These are phyloP conservation scores for Cossypha polioptera DNA, from an alignment of 2,797 vertebrate genomes.

Conservation along the genomic window DNA sequence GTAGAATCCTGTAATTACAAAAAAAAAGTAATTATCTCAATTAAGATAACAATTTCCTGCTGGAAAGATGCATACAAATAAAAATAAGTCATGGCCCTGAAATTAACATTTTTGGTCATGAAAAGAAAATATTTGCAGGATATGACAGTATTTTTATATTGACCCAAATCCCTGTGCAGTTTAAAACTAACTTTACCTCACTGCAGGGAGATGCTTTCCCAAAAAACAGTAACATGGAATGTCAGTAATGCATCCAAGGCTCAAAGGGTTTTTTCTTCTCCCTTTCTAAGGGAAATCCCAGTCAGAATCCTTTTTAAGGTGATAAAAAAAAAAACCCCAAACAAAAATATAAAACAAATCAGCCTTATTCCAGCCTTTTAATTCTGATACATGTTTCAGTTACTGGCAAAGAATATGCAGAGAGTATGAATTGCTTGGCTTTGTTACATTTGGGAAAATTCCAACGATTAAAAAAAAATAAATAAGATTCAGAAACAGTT, in stretches of 20 bases:
- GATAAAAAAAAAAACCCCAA: background rate
- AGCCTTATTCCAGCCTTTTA: background rate
- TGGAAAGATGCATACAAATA: background rate
- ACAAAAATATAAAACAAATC: background rate
- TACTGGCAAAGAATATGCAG: background rate
- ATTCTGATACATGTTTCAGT: background rate
- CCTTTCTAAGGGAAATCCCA: background rate
- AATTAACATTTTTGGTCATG: background rate
- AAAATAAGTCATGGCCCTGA: background rate
- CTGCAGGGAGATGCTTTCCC: background rate
- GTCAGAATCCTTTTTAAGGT: background rate
- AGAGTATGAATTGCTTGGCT: constrained; percentile 34
- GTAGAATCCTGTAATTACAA: background rate
- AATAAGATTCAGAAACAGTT: constrained; percentile 18
- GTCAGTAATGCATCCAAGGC: background rate
- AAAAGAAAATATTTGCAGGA: background rate
- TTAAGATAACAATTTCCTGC: background rate
- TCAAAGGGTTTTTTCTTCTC: background rate
- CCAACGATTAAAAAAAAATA: constrained; percentile 14
- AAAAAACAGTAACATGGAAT: background rate
- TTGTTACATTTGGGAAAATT: constrained; percentile 57
- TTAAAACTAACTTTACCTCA: background rate
- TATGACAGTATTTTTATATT: background rate
- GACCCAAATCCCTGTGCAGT: background rate
- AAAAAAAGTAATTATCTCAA: background rate